phyloP scores from a whole-genome alignment of 1,140 invertebrate species.

The Armadillidium nasatum region DNA sequence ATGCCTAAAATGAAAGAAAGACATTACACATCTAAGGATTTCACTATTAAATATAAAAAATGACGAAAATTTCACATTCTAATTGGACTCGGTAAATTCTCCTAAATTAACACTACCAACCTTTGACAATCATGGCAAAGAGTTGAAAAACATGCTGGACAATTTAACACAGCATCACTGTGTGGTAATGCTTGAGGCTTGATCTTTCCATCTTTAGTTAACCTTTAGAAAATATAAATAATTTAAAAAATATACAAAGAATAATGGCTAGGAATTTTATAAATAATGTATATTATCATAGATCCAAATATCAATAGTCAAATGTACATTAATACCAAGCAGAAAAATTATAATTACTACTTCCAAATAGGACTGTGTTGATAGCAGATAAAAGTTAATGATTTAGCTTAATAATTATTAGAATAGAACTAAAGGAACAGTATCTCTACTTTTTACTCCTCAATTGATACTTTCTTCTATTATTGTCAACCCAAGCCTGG shows the following conservation, averaged over 20 bases:
- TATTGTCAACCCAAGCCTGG: slow-evolving; percentile 56
- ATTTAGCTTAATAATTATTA: too few relatives aligned
- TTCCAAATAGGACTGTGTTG: too few relatives aligned
- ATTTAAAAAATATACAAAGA: background rate
- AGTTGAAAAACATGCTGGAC: slow-evolving; percentile 60
- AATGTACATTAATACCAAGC: too few relatives aligned
- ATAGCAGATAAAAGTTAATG: too few relatives aligned
- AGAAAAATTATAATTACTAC: too few relatives aligned
- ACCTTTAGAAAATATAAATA: background rate
- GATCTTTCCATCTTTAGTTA: background rate
- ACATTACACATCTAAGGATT: too few relatives aligned
- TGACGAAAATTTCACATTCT: background rate
- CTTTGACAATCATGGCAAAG: slow-evolving; percentile 61
- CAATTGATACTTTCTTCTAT: slow-evolving; percentile 48
- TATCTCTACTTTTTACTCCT: background rate
- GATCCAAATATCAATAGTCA: background rate
- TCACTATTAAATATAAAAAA: too few relatives aligned
- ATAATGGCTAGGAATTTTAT: background rate
- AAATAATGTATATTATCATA: background rate
- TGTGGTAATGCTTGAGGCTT: slow-evolving; percentile 45
- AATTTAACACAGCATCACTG: slow-evolving; percentile 61
- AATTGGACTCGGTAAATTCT: too few relatives aligned
- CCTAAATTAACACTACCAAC: slow-evolving; percentile 45
- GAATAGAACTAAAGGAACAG: too few relatives aligned
- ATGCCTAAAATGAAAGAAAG: slow-evolving; percentile 51